Percentiles rank a stretch among this genome's conserved stretches.
Conservation (phyloP, 2,888 invertebrate species). For the Prenolepis imparis region DNA sequence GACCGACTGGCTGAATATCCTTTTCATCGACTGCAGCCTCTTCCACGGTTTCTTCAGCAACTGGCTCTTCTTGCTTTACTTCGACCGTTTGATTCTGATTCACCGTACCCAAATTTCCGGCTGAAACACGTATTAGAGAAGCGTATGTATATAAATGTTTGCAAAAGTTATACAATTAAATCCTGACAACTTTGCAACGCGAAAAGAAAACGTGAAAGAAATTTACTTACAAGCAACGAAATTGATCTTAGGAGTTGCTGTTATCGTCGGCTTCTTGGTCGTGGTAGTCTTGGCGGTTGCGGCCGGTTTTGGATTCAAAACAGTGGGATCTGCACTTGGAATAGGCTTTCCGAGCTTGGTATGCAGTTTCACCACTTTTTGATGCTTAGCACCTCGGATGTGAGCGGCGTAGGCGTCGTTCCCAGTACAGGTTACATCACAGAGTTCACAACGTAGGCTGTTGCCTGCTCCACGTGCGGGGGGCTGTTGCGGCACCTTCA, state of each 20-base stretch:
- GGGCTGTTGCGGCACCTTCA: slow-evolving; percentile 89
- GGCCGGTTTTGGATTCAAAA: slow-evolving; percentile 88
- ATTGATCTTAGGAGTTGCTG: slow-evolving; percentile 93
- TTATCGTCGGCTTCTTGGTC: slow-evolving; percentile 85
- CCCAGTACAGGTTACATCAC: slow-evolving; percentile 99
- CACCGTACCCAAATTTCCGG: slow-evolving; percentile 91
- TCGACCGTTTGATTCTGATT: slow-evolving; percentile 83
- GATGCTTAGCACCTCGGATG: slow-evolving; percentile 98
- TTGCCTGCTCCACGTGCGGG: slow-evolving; percentile 88
- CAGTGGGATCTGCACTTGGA: slow-evolving; percentile 97
- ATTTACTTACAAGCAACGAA: slow-evolving; percentile 90
- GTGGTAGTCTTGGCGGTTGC: slow-evolving; percentile 83
- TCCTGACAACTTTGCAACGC: not conserved
- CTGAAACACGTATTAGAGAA: slow-evolving; percentile 73
- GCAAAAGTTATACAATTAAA: not conserved
- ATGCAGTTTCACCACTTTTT: slow-evolving; percentile 98
- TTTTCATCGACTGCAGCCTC: slow-evolving; percentile 89
- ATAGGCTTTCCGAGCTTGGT: slow-evolving; percentile 99
- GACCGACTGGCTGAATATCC: slow-evolving; percentile 96
- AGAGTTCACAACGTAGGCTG: slow-evolving; percentile 97
- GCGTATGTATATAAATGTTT: not conserved
- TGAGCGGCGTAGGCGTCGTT: slow-evolving; percentile 99
- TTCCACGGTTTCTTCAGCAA: slow-evolving; percentile 82
- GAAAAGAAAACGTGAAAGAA: not conserved
- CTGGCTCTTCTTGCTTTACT: slow-evolving; percentile 81